Base-by-base conservation (phyloP, 2,888 invertebrate species). In the Morpho achilles region DNA sequence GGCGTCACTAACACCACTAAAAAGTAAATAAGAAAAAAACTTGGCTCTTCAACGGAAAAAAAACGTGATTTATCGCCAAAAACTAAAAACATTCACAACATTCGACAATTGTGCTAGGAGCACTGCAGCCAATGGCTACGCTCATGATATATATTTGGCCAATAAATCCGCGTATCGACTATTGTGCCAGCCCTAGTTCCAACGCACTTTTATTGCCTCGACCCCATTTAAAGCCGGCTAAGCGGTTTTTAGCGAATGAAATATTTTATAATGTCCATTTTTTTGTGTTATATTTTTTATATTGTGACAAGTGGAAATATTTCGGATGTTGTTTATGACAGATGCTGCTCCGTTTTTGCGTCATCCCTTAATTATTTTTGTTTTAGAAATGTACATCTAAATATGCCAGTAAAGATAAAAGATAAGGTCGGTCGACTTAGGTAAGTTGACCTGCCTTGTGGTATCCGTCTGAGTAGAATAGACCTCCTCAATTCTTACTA, bases 151-250 rank as follows among this genome's bases (percentile, higher is more conserved):
- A 58, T 63, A 57, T 63, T 62, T 58, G 61, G 60, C 56, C 56
- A 65, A 62, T 69, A 67, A 68, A 67, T 67, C 60, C 51, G 48
- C 54, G 56, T 63, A 66, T 68, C 65, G 64, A 59, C 56, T 53
- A 58, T 58, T 51, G 65, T 61, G 67, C 60, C 70, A 73, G 63
- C 71, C 71, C 70, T 74, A 65, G 60, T 61, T 64, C 53, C 59
- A 67, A 74, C 74, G 72, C 72, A 73, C 67, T 76, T 81, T 79
- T 79, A 82, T 79, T 75, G 72, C 74, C 63, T 63, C 70, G 78
- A 73, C 77, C 79, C 70, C 71, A 72, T 76, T 80, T 76, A 70
- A 70, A 73, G 68, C 67, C 65, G 68, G 68, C 68, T 72, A 72
- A 74, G 73, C 72, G 63, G 72, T 75, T 78, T 77, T 79, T 73